A percentile compares a stretch with the other conserved stretches of the same genome.
Evolutionary conservation across 2,113 vertebrate species (phyloP).

Genomic region (Dromiciops gliroides): DNA sequence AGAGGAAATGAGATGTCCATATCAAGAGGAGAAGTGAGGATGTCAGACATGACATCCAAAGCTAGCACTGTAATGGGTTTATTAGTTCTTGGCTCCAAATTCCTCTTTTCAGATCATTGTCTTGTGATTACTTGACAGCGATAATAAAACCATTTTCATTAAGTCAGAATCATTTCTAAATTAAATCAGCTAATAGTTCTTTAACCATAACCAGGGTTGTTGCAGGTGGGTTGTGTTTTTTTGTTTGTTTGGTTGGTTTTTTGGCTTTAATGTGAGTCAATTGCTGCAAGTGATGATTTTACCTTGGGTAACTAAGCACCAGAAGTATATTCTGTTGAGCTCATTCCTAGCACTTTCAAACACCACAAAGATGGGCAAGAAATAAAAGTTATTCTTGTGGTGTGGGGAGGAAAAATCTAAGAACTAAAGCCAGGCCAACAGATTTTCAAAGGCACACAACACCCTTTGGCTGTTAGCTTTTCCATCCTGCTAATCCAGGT

Average conservation of each 20-base stretch:
- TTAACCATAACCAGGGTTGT: constrained; percentile 3
- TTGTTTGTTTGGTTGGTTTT: too few relatives aligned
- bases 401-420: not conserved
- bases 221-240: not conserved
- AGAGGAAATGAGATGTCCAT: not conserved
- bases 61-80: not conserved
- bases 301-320: not conserved
- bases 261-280: constrained; percentile 7
- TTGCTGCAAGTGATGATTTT: not conserved
- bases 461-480: not conserved
- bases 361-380: not conserved
- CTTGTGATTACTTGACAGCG: constrained; percentile 15
- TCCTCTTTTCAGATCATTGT: not conserved
- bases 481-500: not conserved
- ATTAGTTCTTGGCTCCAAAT: not conserved
- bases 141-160: constrained; percentile 27
- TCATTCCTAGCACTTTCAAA: not conserved
- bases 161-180: constrained; percentile 37
- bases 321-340: not conserved
- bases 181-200: constrained; percentile 37
- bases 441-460: not conserved
- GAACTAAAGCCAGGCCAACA: not conserved
- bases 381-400: constrained; percentile 9
- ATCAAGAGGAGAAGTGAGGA: not conserved
- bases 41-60: constrained; percentile 23